Base-by-base conservation (phyloP, 2,113 vertebrate species). In the Carollia perspicillata region DNA sequence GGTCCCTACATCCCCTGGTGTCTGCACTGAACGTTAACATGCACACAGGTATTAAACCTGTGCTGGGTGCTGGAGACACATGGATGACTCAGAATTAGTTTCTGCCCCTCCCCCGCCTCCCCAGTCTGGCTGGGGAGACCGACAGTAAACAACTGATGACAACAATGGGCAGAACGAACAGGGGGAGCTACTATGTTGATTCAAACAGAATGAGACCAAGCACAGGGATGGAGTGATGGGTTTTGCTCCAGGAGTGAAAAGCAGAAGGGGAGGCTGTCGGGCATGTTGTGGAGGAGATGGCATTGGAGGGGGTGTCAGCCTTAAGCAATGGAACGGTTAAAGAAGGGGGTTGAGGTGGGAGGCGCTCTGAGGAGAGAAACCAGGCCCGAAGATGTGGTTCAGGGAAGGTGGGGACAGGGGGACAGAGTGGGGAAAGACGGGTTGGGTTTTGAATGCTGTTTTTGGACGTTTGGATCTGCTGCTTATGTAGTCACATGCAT, bases 141-240 rank as follows among this genome's bases (percentile, higher is more conserved):
- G 91, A 90, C 90, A 28, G 80, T 89, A 92, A 96, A 97, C 80
- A 97, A 92, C 44, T 18, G 65, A 51, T 65, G 22, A 68, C 84
- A 92, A 93, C 84, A 95, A 88, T 42, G 72, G 80, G n/a, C 47
- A 85, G 60, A 49, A 90, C 18, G 33, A 63, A 44, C 18, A 30
- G 58, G 6, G 37, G 75, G 28, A 37, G 6, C 53, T 35, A 75
- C 71, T 69, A 2, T 28, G 74, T 33, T 81, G 22, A 71, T 80
- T 80, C 63, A 42, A 22, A 47, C 33, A 47, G 78, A 94, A 63
- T 5, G n/a, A 90, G 65, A 88, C 66, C 22, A 23, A 53, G 86
- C 47, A 35, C 42, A 66, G 51, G 26, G 55, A 17, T 5, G 35
- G 20, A 18, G 20, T 13, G 42, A 65, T 33, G 78, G 47, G 5